Evolutionary conservation across 2,113 vertebrate genomes (phyloP), one percentile per base, ranked within the genome.

Genomic region (Neodontobutis hainanensis): DNA sequence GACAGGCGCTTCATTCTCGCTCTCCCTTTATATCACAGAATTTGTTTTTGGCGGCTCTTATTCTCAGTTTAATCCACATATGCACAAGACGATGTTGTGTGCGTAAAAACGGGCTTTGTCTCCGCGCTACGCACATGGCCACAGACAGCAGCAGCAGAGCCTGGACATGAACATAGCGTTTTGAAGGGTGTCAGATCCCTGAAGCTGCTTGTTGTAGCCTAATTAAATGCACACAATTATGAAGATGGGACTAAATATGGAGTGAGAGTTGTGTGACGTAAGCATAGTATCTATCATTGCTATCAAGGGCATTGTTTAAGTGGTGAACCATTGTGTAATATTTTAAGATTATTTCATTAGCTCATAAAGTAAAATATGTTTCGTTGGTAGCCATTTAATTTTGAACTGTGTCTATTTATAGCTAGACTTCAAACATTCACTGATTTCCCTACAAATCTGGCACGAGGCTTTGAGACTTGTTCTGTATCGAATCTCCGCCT

Each of bases 91-190:
- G 47, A 49, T 7, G 12, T 45, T 14, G 60, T 51, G 57, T 60
- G 66, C 35, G 36, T 64, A 64, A 68, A n/a, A 62, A 60, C 5
- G 40, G 44, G 47, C 64, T 76, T 73, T 81, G 81, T 83, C 66
- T 68, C 50, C 14, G 9, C n/a, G 52, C 63, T 70, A 68, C 65
- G 58, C 72, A 73, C 51, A 46, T 76, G 73, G 68, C 52, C 0
- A 49, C 52, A 11, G 8, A 48, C 46, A 47, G 53, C 66, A 55
- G 1, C 34, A 9, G 35, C n/a, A 43, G 35, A 34, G 16, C 38
- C 38, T 40, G 8, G 8, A 15, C 27, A 19, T 51, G 48, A 50
- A 5, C 19, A 27, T 16, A 51, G 11, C 50, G 34, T 32, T 52
- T 52, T 6, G 34, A 11, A 58, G 34, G 2, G 9, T 12, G 19